A percentile compares a stretch with the other conserved stretches of the same genome.
Evolutionary conservation across 2,888 invertebrate species (phyloP).

Genomic region (Mamestra brassicae): DNA sequence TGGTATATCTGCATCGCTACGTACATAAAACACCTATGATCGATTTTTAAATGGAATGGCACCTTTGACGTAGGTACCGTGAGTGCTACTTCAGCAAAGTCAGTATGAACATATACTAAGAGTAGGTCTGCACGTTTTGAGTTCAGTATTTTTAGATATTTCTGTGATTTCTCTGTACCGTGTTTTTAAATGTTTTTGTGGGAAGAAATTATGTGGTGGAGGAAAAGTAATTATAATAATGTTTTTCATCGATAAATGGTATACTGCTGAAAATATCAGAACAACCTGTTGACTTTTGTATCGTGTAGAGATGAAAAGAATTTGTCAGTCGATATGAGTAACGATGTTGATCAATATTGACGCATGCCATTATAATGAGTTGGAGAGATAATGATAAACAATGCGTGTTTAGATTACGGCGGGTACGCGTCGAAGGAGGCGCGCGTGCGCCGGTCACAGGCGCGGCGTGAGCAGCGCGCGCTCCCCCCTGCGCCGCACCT

Average conservation of each 20-base stretch:
- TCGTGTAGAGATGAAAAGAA: conserved; percentile 33
- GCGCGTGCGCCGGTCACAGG: conserved; percentile 82
- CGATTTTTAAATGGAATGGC: conserved; percentile 59
- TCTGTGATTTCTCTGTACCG: conserved; percentile 5
- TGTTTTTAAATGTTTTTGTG: conserved; percentile 27
- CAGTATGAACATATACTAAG: conserved; percentile 25
- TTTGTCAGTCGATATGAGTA: conserved; percentile 38
- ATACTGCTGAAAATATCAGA: conserved; percentile 12
- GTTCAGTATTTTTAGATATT: conserved; percentile 15
- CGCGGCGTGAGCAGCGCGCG: conserved; percentile 84
- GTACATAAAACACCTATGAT: conserved; percentile 53
- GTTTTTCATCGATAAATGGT: neutral
- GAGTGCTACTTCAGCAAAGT: conserved; percentile 42
- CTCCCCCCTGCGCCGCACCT: conserved; percentile 81
- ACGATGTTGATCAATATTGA: conserved; percentile 50
- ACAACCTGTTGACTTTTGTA: conserved; percentile 42
- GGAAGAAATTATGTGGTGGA: conserved; percentile 38
- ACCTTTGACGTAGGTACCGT: conserved; percentile 45
- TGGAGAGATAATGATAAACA: conserved; percentile 42
- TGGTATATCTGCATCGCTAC: conserved; percentile 48
- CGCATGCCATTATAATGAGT: conserved; percentile 48
- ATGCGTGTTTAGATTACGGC: conserved; percentile 81
- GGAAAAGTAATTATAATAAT: conserved; percentile 32
- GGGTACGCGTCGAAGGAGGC: conserved; percentile 86
- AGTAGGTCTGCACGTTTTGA: conserved; percentile 17